These are phyloP conservation scores for Rhinogobio ventralis DNA, from an alignment of 2,797 vertebrate genomes.

Conservation along the genomic window DNA sequence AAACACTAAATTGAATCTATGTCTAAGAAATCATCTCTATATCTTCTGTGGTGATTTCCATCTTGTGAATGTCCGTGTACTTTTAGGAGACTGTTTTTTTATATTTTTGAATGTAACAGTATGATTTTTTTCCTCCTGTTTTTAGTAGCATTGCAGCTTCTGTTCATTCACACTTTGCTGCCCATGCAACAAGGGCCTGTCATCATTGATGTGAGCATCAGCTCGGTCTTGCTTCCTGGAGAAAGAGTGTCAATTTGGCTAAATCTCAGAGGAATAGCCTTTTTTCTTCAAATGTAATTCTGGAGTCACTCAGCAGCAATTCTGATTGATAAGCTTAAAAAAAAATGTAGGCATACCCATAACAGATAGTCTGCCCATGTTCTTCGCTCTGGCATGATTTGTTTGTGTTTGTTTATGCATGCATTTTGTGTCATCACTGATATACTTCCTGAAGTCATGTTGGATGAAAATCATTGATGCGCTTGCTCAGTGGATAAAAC, in stretches of 20 bases:
- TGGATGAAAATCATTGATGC: not conserved
- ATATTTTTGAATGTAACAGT: not conserved
- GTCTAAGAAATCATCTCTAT: not conserved
- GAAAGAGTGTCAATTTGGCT: not conserved
- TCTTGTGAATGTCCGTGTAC: constrained; percentile 1
- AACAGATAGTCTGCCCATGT: not conserved
- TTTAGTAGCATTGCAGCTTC: not conserved
- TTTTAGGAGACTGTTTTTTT: not conserved
- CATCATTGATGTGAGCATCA: constrained; percentile 28
- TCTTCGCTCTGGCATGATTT: not conserved
- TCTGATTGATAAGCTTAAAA: not conserved
- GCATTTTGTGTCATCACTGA: constrained; percentile 7
- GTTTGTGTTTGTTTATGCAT: constrained; percentile 2
- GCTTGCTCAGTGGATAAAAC: not conserved
- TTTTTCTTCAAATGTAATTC: not conserved
- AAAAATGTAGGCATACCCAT: not conserved
- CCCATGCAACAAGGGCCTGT: constrained; percentile 22
- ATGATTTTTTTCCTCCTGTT: not conserved
- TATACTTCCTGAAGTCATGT: not conserved
- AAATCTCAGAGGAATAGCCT: not conserved
- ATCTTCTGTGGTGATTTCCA: not conserved
- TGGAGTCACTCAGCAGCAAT: not conserved
- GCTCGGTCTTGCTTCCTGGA: not conserved
- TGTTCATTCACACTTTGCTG: constrained; percentile 26
- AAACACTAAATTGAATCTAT: not conserved